These are phyloP conservation scores for Priocnemis perturbator DNA, from an alignment of 2,888 invertebrate genomes.

Conservation along the genomic window DNA sequence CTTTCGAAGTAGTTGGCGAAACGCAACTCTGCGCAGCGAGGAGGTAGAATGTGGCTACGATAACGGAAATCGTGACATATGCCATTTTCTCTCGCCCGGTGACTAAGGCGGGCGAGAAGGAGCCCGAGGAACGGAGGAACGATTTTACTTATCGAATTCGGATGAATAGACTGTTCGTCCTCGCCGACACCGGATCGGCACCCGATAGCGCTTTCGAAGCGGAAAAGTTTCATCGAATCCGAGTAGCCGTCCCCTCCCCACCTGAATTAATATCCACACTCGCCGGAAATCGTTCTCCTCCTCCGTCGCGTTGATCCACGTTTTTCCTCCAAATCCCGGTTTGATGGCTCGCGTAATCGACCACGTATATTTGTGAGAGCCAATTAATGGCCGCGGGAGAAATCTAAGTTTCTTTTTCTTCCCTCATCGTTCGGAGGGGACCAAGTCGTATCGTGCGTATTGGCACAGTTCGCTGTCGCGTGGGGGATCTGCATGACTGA, in stretches of 20 bases:
- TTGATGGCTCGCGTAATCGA: too few species aligned
- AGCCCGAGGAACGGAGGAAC: constrained; percentile 6
- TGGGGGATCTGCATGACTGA: too few species aligned
- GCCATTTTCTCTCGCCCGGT: constrained; percentile 43
- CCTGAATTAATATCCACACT: constrained; percentile 2
- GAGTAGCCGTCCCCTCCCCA: too few species aligned
- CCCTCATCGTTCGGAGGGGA: too few species aligned
- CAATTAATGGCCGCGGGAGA: too few species aligned
- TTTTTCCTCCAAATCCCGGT: too few species aligned
- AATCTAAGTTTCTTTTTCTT: too few species aligned
- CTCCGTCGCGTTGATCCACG: not conserved
- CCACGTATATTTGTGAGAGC: too few species aligned
- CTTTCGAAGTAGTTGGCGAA: constrained; percentile 55
- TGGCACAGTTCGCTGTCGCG: too few species aligned
- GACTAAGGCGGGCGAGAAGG: too few species aligned
- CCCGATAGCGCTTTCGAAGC: constrained; percentile 1
- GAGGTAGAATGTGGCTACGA: constrained; percentile 37
- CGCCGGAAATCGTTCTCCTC: not conserved
- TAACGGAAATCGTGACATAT: constrained; percentile 55
- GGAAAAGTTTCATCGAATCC: too few species aligned
- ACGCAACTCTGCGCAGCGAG: constrained; percentile 36
- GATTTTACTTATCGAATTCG: constrained; percentile 47
- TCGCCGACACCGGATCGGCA: constrained; percentile 26
- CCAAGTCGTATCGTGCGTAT: too few species aligned
- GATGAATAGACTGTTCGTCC: constrained; percentile 20